Evolutionary conservation across 2,888 invertebrate species (phyloP).

Genomic region (Rugalucina vietnamica): DNA sequence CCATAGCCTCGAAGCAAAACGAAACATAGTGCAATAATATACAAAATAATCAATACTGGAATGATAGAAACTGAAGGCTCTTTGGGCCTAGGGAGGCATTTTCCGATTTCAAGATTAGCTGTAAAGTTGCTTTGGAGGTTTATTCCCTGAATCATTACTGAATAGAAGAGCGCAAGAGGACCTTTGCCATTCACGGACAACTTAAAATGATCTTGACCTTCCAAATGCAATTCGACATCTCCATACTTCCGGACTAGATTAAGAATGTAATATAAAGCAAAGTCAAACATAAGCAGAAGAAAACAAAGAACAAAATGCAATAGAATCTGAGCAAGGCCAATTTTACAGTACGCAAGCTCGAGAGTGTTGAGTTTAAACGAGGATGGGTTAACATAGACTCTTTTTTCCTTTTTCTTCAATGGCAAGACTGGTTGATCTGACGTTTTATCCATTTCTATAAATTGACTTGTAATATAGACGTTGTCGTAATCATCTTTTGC

Average conservation of each 20-base stretch:
- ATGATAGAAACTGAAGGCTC: slow-evolving; percentile 50
- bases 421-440: slow-evolving; percentile 69
- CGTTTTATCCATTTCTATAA: slow-evolving; percentile 67
- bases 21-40: slow-evolving; percentile 51
- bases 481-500: slow-evolving; percentile 77
- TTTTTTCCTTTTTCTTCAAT: slow-evolving; percentile 70
- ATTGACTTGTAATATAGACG: slow-evolving; percentile 73
- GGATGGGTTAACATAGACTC: slow-evolving; percentile 70
- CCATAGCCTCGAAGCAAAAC: slow-evolving; percentile 64
- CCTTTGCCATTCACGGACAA: slow-evolving; percentile 61
- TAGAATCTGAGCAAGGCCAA: slow-evolving; percentile 68
- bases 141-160: slow-evolving; percentile 42
- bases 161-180: slow-evolving; percentile 57
- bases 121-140: slow-evolving; percentile 44
- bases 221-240: slow-evolving; percentile 61
- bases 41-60: slow-evolving; percentile 52
- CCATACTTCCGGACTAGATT: slow-evolving; percentile 68
- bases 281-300: slow-evolving; percentile 71
- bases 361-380: slow-evolving; percentile 59
- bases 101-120: slow-evolving; percentile 50
- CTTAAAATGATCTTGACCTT: slow-evolving; percentile 38
- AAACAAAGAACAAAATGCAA: slow-evolving; percentile 70
- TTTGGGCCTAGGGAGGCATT: slow-evolving; percentile 61
- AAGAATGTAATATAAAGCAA: slow-evolving; percentile 75
- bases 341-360: slow-evolving; percentile 64